Conservation (phyloP, 2,797 vertebrate genomes). For the Falco concolor region DNA sequence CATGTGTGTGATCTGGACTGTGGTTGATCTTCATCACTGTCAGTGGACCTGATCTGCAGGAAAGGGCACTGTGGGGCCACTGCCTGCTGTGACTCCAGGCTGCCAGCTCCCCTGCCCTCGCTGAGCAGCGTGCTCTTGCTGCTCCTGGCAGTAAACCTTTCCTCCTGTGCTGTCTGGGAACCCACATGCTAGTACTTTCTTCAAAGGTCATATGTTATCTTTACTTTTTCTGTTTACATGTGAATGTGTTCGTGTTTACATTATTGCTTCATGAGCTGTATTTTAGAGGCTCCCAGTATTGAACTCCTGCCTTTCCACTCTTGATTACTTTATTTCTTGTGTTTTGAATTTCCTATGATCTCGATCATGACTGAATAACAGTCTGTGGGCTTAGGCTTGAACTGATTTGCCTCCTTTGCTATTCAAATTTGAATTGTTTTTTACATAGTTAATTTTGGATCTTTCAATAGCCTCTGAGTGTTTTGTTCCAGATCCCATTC, state of each 20-base stretch:
- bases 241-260: neutral
- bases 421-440: neutral
- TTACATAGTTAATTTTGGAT: neutral
- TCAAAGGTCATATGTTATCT: neutral
- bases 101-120: neutral
- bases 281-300: neutral
- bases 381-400: neutral
- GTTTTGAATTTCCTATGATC: neutral
- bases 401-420: neutral
- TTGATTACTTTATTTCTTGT: neutral
- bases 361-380: neutral
- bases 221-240: neutral
- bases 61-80: neutral
- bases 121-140: neutral
- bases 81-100: neutral
- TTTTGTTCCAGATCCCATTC: neutral
- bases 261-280: neutral
- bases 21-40: neutral
- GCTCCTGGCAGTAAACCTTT: neutral
- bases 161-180: neutral
- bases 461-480: neutral
- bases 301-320: neutral
- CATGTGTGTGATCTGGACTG: rapidly evolving
- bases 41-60: neutral
- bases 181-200: neutral